phyloP scores from a whole-genome alignment of 1,140 invertebrate genomes.

The Potamilus streckersoni region DNA sequence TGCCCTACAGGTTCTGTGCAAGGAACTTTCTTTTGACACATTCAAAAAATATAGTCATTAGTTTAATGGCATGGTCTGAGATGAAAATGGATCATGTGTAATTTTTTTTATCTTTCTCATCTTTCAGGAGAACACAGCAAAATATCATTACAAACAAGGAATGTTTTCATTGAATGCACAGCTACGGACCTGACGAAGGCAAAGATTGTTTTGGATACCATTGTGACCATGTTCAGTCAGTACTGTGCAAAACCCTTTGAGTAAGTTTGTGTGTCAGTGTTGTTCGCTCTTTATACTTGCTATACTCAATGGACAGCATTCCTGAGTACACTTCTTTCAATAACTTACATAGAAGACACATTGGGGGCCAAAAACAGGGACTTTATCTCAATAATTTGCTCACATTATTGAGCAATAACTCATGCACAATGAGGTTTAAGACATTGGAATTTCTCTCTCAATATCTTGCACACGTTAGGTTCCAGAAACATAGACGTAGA shows the following conservation, averaged over 20 bases:
- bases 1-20: too few relatives aligned
- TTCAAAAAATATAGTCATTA: too few relatives aligned
- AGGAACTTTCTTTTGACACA: too few relatives aligned
- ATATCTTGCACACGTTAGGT: too few relatives aligned
- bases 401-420: too few relatives aligned
- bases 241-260: slow-evolving; percentile 87
- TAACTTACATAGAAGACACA: not conserved
- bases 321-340: not conserved
- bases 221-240: slow-evolving; percentile 94
- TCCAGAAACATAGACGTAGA: too few relatives aligned
- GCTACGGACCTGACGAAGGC: slow-evolving; percentile 95
- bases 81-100: too few relatives aligned
- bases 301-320: too few relatives aligned
- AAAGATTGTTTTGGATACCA: slow-evolving; percentile 90
- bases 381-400: too few relatives aligned
- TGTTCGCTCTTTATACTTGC: not conserved
- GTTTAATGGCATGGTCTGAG: too few relatives aligned
- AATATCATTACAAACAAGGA: slow-evolving; percentile 93
- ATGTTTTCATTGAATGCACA: slow-evolving; percentile 98
- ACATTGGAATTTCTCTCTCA: too few relatives aligned
- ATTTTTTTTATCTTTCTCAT: not conserved
- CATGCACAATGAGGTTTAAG: too few relatives aligned
- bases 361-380: not conserved
- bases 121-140: slow-evolving; percentile 87
- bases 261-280: slow-evolving; percentile 56